Evolutionary conservation across 2,113 vertebrate species (phyloP).

Genomic region (Rhabdomys dilectus): DNA sequence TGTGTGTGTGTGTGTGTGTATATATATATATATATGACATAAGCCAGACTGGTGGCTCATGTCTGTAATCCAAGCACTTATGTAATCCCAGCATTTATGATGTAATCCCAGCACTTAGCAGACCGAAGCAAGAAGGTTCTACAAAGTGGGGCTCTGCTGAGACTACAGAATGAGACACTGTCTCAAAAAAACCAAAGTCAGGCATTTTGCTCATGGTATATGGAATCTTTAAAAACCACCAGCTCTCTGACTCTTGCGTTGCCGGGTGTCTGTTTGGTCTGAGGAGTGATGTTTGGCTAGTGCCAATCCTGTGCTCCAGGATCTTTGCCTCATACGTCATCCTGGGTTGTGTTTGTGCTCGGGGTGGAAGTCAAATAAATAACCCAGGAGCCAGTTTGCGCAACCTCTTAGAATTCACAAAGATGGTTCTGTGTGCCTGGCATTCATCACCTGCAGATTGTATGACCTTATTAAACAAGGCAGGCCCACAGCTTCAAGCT

Average conservation of each 20-base stretch:
- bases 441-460: neutral
- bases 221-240: neutral
- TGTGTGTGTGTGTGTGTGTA: too few species aligned
- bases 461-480: neutral
- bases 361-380: slow-evolving; percentile 8
- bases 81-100: too few species aligned
- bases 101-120: neutral
- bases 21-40: neutral
- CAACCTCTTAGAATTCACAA: slow-evolving; percentile 6
- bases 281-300: neutral
- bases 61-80: neutral
- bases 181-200: neutral
- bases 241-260: neutral
- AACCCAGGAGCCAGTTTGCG: neutral
- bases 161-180: neutral
- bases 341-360: slow-evolving; percentile 56
- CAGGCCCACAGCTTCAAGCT: neutral
- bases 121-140: neutral
- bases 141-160: neutral
- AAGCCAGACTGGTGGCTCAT: neutral
- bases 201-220: neutral
- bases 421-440: neutral
- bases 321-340: neutral
- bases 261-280: neutral
- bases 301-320: neutral